Evolutionary conservation across 2,797 vertebrate genomes (phyloP).

Genomic region (Leptoclinus maculatus): DNA sequence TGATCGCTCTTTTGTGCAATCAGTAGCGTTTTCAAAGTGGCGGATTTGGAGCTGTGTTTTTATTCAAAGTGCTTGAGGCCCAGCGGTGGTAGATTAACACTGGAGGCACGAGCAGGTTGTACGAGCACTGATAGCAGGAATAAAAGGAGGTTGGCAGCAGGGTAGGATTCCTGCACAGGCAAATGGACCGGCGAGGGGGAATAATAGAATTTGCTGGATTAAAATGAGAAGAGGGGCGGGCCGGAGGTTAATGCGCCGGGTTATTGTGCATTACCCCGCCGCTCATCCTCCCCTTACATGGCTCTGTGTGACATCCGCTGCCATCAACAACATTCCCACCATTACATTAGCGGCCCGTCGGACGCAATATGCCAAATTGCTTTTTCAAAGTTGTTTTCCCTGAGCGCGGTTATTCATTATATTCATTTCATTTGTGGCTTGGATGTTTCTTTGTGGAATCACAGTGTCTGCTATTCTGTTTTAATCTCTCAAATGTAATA

Average conservation of each 20-base stretch:
- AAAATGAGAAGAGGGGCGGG: slow-evolving; percentile 62
- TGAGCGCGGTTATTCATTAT: slow-evolving; percentile 62
- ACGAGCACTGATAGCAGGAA: slow-evolving; percentile 58
- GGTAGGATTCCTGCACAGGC: slow-evolving; percentile 62
- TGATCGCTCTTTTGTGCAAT: slow-evolving; percentile 85
- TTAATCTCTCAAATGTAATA: slow-evolving; percentile 76
- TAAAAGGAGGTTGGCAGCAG: slow-evolving; percentile 61
- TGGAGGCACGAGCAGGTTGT: slow-evolving; percentile 62
- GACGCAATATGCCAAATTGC: slow-evolving; percentile 84
- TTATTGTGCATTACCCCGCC: slow-evolving; percentile 80
- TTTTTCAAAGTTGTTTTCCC: slow-evolving; percentile 65
- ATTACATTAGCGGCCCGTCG: slow-evolving; percentile 76
- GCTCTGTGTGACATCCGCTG: slow-evolving; percentile 73
- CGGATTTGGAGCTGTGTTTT: slow-evolving; percentile 80
- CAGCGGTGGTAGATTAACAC: slow-evolving; percentile 77
- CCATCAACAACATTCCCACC: slow-evolving; percentile 74
- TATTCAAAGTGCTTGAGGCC: slow-evolving; percentile 80
- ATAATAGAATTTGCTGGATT: slow-evolving; percentile 85
- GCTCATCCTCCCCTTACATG: slow-evolving; percentile 79
- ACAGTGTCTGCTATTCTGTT: slow-evolving; percentile 70
- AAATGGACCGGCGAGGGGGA: slow-evolving; percentile 71
- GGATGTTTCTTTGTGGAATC: slow-evolving; percentile 57
- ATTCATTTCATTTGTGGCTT: slow-evolving; percentile 72
- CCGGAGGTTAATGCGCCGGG: slow-evolving; percentile 79
- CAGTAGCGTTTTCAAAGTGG: slow-evolving; percentile 82